Evolutionary conservation across 2,797 vertebrate species (phyloP).

Genomic region (Euphonia xanthogaster): DNA sequence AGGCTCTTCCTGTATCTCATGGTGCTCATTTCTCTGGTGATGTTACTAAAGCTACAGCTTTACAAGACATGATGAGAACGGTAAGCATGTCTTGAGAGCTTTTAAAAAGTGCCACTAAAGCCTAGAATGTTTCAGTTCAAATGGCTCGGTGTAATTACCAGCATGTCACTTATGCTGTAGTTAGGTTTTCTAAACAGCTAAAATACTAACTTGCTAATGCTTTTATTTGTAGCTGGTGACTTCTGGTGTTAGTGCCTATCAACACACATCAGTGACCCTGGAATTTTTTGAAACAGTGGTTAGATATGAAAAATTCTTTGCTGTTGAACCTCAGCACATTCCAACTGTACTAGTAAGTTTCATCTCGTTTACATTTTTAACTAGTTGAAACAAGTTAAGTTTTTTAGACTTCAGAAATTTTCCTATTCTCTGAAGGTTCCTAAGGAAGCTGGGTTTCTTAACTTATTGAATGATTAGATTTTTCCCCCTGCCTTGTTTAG

Average conservation of each 20-base stretch:
- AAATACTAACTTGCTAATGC: constrained; percentile 14
- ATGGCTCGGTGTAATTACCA: background rate
- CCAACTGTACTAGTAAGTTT: constrained; percentile 90
- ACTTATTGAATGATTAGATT: background rate
- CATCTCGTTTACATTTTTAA: background rate
- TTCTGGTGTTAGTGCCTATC: constrained; percentile 91
- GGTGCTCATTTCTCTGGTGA: constrained; percentile 96
- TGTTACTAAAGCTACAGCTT: constrained; percentile 86
- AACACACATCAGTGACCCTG: constrained; percentile 91
- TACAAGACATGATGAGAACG: constrained; percentile 98
- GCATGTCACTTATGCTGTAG: background rate
- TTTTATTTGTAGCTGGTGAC: constrained; percentile 85
- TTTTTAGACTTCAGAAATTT: background rate
- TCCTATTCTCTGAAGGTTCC: background rate
- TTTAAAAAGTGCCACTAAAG: background rate
- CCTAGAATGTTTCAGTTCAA: background rate
- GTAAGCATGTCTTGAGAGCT: constrained; percentile 72
- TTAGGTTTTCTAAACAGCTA: background rate
- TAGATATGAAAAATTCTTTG: constrained; percentile 96
- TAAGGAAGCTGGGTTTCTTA: background rate
- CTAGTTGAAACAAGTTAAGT: background rate
- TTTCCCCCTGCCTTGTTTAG: background rate
- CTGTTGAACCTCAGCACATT: constrained; percentile 96
- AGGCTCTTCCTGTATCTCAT: constrained; percentile 93
- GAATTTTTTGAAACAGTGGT: constrained; percentile 98